phyloP scores from a whole-genome alignment of 2,888 invertebrate genomes.

The Campoplex capitator region DNA sequence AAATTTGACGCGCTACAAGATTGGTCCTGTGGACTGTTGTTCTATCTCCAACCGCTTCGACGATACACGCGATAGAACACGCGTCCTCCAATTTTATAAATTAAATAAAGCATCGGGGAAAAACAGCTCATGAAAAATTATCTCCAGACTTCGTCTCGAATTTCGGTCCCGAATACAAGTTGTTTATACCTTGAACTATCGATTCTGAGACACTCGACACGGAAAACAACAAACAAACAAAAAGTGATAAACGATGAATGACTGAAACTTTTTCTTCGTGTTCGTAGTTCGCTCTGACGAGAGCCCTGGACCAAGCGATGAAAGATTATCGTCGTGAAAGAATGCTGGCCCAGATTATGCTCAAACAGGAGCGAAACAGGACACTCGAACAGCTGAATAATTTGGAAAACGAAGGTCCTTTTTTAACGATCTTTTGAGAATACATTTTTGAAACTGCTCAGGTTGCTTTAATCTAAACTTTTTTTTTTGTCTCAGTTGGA shows the following conservation, averaged over 20 bases:
- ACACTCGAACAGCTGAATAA: constrained; percentile 46
- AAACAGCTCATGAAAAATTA: neutral
- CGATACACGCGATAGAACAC: neutral
- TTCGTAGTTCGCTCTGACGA: constrained; percentile 84
- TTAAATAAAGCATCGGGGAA: too few relatives aligned
- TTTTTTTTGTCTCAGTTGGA: neutral
- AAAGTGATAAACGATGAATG: neutral
- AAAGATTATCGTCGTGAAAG: constrained; percentile 85
- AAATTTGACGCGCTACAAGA: neutral
- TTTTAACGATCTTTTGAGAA: neutral
- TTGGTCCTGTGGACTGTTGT: neutral
- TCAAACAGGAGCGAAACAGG: constrained; percentile 50
- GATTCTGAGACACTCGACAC: too few relatives aligned
- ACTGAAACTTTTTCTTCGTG: neutral
- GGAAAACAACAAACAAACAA: neutral
- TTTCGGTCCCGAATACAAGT: neutral
- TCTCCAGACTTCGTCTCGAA: neutral
- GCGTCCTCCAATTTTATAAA: neutral
- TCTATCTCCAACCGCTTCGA: neutral
- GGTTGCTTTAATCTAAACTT: neutral
- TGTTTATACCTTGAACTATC: neutral
- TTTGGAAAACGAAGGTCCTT: constrained; percentile 58
- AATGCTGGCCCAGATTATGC: constrained; percentile 72
- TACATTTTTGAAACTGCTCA: neutral
- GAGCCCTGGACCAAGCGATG: constrained; percentile 85